Evolutionary conservation across 2,888 invertebrate species (phyloP).

Genomic region (Arge pagana): DNA sequence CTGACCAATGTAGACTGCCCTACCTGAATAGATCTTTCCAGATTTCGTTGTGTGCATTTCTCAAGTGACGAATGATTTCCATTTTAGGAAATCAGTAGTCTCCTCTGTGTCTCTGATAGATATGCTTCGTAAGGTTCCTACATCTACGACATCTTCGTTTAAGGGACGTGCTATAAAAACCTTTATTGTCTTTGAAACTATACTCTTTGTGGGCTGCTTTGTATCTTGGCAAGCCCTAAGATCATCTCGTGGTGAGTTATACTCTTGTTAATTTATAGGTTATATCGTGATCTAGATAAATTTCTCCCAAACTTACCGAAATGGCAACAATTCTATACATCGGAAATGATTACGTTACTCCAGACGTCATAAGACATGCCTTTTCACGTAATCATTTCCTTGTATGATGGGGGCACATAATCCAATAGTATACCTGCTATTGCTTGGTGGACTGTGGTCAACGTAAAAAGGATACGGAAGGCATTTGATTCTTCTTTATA

Average conservation of each 20-base stretch:
- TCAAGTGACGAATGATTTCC: slow-evolving; percentile 46
- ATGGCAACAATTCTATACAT: no score
- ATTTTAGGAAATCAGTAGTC: slow-evolving; percentile 49
- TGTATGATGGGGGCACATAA: no score
- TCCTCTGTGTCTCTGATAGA: slow-evolving; percentile 37
- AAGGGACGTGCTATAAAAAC: slow-evolving; percentile 61
- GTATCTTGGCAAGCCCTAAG: slow-evolving; percentile 72
- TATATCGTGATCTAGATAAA: slow-evolving; percentile 9
- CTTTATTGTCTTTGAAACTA: slow-evolving; percentile 65
- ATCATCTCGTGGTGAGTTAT: slow-evolving; percentile 68
- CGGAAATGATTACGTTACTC: no score
- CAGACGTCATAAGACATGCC: no score
- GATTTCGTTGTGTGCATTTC: slow-evolving; percentile 2
- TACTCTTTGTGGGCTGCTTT: slow-evolving; percentile 66
- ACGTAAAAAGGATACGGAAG: no score
- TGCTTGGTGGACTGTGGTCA: no score
- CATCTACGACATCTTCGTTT: slow-evolving; percentile 62
- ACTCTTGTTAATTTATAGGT: slow-evolving; percentile 24
- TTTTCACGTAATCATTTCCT: no score
- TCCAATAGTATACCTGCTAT: no score
- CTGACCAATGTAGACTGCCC: no score
- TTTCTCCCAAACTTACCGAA: no score
- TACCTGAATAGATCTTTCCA: slow-evolving; percentile 13
- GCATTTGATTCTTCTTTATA: no score
- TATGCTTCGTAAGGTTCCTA: slow-evolving; percentile 73